Percentiles rank a stretch among this genome's conserved stretches.
phyloP scores from a whole-genome alignment of 2,888 invertebrate genomes.

The Lasioglossum oenotherae region DNA sequence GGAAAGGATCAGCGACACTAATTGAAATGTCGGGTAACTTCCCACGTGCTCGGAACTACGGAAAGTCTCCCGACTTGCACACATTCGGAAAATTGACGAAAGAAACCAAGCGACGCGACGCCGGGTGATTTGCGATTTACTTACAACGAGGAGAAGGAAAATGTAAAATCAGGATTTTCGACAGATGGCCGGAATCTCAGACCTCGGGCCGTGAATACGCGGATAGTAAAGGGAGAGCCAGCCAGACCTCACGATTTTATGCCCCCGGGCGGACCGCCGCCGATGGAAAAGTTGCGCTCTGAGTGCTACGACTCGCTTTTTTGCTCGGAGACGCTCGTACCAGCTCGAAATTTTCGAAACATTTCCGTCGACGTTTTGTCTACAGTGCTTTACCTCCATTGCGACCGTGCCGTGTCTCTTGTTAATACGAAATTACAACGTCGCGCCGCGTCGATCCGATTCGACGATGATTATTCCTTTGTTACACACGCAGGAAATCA shows the following conservation, averaged over 20 bases:
- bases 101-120: not conserved
- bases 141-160: slow-evolving; percentile 73
- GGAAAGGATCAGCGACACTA: not conserved
- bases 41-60: not conserved
- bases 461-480: not conserved
- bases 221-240: slow-evolving; percentile 61
- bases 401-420: not conserved
- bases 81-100: slow-evolving; percentile 10
- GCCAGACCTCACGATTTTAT: slow-evolving; percentile 82
- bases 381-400: slow-evolving; percentile 24
- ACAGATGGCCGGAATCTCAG: slow-evolving; percentile 83
- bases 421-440: slow-evolving; percentile 26
- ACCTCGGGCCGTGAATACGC: slow-evolving; percentile 79
- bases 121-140: slow-evolving; percentile 68
- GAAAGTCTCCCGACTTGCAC: not conserved
- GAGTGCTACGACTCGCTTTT: slow-evolving; percentile 83
- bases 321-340: slow-evolving; percentile 72
- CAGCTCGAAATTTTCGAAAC: slow-evolving; percentile 66
- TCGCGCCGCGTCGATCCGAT: not conserved
- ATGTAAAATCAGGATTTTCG: slow-evolving; percentile 81
- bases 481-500: not conserved
- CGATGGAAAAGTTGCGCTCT: slow-evolving; percentile 84
- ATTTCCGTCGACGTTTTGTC: slow-evolving; percentile 63
- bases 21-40: not conserved
- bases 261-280: slow-evolving; percentile 80